Base-by-base conservation (phyloP, 2,797 vertebrate genomes). In the Propithecus deckenii region DNA sequence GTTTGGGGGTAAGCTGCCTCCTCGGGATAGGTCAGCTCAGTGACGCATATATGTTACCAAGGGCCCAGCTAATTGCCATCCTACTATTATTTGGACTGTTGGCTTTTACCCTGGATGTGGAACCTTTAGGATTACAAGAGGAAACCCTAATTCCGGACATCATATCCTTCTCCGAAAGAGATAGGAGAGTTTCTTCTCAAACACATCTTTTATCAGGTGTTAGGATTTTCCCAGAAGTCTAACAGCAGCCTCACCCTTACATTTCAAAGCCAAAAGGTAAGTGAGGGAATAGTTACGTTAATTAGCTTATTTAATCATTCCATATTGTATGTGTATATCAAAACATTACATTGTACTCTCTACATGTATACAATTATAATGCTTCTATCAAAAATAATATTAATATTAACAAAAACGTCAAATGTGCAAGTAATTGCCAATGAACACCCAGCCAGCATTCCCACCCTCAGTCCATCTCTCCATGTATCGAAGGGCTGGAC, bases 401-500 rank as follows among this genome's bases (percentile, higher is more conserved):
- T 17, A n/a, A 63, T 43, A 52, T 50, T 55, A 41, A 35, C 38
- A 13, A 15, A 63, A 67, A 41, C 9, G 10, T 50, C 41, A 46
- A 55, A 65, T 41, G 1, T n/a, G n/a, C 1, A 20, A 15, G 20
- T 38, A 55, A 14, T 65, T 52, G 11, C 43, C 35, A 78, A 2
- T 35, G 25, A 46, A 30, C 6, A 23, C 20, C 28, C 32, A 23
- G 38, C 7, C 67, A 30, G 13, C 5, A 9, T 86, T 5, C 32
- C 6, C 6, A 4, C 8, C 15, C 20, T 18, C 9, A 7, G 6
- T 14, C 4, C 17, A 4, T 2, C 30, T 5, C 5, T 69, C 25
- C 13, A 3, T 2, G 18, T 18, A 43, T 5, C 32, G 7, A 30
- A 48, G 38, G 46, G 5, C n/a, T 35, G 23, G 28, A 38, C 50